Base-by-base conservation (phyloP, 1,140 invertebrate species). In the Psilanteris sp. region DNA sequence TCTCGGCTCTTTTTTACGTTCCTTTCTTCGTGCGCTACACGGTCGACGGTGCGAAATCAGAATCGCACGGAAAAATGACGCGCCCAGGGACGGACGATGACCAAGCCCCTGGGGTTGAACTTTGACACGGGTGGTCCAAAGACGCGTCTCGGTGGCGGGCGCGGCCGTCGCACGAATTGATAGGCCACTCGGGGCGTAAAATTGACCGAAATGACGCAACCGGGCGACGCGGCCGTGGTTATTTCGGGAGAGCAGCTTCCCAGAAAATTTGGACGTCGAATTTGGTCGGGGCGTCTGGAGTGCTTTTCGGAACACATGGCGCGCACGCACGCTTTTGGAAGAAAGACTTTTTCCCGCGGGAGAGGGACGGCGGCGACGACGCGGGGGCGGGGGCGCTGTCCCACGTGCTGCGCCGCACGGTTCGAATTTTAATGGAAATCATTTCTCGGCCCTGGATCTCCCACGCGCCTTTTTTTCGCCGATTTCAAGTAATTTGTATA, bases 281-380 rank as follows among this genome's bases (percentile, higher is more conserved):
- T 43, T 57, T 32, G 0, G 18, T 59, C 24, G 54, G 36, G 27
- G 37, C 29, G 55, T 54, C 48, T 71, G 67, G 57, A 72, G 26
- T 14, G 22, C 10, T 46, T 70, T 71, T 61, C 50, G 31, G 74
- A 79, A 87, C 87, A 88, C 84, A 87, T 88, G 87, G 86, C 77
- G 79, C 57, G 80, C 84, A 86, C 82, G 80, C 79, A n/a, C 31
- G 77, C 44, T 61, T 67, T 46, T 16, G 34, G 22, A 79, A 83
- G 86, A 87, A 86, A 88, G 85, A 83, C 82, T 87, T 83, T 86
- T 83, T 82, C 82, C 85, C 81, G 59, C 27, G 32, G 31, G 11
- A 26, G 44, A 29, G 31, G 75, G 72, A n/a, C n/a, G n/a, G n/a
- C n/a, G n/a, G n/a, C n/a, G n/a, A n/a, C n/a, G n/a, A n/a, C n/a